Conservation (phyloP, 2,797 vertebrate genomes). For the Aldrovandia affinis region DNA sequence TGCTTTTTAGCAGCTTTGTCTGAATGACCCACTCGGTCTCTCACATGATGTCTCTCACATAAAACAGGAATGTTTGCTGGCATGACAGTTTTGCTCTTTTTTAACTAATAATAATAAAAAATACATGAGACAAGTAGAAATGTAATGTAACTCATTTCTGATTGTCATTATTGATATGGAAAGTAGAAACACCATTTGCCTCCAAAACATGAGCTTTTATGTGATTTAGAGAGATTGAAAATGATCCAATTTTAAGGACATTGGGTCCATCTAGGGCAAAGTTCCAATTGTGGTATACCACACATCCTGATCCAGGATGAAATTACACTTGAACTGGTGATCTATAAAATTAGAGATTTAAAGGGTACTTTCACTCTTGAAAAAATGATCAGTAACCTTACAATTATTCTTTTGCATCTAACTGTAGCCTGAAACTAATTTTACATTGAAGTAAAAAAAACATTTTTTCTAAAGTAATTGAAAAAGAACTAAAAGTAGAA, state of each 20-base stretch:
- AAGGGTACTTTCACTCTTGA: background rate
- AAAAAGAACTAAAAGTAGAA: constrained; percentile 5
- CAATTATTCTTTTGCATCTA: background rate
- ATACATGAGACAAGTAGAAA: background rate
- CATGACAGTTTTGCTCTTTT: background rate
- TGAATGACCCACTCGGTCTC: too few relatives aligned
- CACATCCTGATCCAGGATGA: background rate
- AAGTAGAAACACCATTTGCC: background rate
- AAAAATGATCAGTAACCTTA: background rate
- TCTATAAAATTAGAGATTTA: background rate
- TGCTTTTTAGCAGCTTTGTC: too few relatives aligned
- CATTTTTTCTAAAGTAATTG: background rate
- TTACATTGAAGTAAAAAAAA: background rate
- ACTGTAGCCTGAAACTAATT: constrained; percentile 7
- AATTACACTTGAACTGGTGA: background rate
- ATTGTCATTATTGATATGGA: background rate
- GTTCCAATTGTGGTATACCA: too few relatives aligned
- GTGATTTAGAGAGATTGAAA: background rate
- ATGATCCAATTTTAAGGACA: too few relatives aligned
- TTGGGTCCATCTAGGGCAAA: too few relatives aligned
- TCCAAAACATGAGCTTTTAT: background rate
- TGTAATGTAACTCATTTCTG: background rate
- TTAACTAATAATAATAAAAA: background rate
- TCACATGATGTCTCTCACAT: too few relatives aligned
- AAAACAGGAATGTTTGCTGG: background rate